Base-by-base conservation (phyloP, 2,888 invertebrate species). In the Coelogynopora nodosa region DNA sequence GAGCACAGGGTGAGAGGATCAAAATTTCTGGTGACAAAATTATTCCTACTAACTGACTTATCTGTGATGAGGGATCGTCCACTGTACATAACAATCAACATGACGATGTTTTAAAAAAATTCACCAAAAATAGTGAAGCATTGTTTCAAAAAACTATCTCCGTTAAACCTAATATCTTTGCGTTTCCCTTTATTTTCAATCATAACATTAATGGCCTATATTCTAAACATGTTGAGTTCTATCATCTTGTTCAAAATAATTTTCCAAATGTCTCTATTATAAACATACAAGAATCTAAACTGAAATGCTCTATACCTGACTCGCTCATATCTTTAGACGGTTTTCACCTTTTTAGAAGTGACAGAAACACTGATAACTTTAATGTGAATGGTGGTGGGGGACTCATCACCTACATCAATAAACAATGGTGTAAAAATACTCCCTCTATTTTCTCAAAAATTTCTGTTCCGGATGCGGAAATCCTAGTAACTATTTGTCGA, bases 11-110 rank as follows among this genome's bases (percentile, higher is more conserved):
- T 74, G 74, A 74, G 74, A 74, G 74, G 74, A 74, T 74, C 18
- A 74, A 74, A 74, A 74, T 74, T 74, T 74, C 74, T 74, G 74
- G 74, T 74, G 23, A 74, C 74, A 74, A 74, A 74, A 74, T 74
- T 74, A 74, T 74, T 74, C 74, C 74, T 74, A 74, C 74, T 74
- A 74, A 74, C 74, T 74, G 74, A 74, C 74, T 74, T 74, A 74
- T 74, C 74, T 74, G 74, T 74, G 74, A 74, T 74, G 74, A 74
- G 74, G 74, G 74, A 74, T 74, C 74, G 74, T 74, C 74, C 74
- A 74, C 74, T 74, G 74, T 74, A 74, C 74, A 74, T 26, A 74
- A 74, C 74, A 74, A 74, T 74, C 74, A 26, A 26, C 74, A 74
- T 74, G 74, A 74, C 74, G 74, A 74, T 74, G 74, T 74, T 74